These are phyloP conservation scores for Archivesica marissinica DNA, from an alignment of 1,140 invertebrate genomes.

Conservation along the genomic window DNA sequence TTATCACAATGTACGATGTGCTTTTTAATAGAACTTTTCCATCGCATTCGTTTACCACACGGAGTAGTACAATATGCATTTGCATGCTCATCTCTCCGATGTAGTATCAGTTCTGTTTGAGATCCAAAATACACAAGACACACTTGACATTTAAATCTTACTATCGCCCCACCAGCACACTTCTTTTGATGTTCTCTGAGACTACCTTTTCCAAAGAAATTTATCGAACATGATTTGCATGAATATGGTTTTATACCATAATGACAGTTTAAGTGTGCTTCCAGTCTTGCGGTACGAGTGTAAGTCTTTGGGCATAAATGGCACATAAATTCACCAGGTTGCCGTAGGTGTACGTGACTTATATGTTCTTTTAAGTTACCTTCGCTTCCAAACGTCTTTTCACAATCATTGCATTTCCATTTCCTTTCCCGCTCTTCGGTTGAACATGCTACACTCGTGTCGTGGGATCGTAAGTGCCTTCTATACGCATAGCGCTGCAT, in stretches of 20 bases:
- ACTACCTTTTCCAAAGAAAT: neutral
- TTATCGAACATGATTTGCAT: neutral
- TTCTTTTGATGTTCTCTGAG: conserved; percentile 5
- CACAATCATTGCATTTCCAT: conserved; percentile 2
- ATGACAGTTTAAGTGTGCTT: neutral
- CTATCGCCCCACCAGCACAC: neutral
- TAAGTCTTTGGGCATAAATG: conserved; percentile 15
- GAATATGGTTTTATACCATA: conserved; percentile 9
- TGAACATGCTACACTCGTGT: neutral
- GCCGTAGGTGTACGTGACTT: neutral
- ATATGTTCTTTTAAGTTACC: conserved; percentile 8
- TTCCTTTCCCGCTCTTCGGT: conserved; percentile 7
- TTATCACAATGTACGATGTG: neutral
- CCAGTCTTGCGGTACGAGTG: neutral
- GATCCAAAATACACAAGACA: neutral
- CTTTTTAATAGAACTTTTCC: conserved; percentile 11
- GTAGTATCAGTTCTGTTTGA: neutral
- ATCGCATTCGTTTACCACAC: neutral
- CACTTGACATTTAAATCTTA: neutral
- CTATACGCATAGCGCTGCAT: neutral
- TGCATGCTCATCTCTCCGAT: neutral
- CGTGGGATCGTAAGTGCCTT: neutral
- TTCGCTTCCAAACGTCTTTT: conserved; percentile 8
- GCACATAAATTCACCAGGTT: conserved; percentile 8
- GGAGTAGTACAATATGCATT: neutral